These are phyloP conservation scores for Australoheros scitulus DNA, from an alignment of 2,113 vertebrate species.

Conservation along the genomic window DNA sequence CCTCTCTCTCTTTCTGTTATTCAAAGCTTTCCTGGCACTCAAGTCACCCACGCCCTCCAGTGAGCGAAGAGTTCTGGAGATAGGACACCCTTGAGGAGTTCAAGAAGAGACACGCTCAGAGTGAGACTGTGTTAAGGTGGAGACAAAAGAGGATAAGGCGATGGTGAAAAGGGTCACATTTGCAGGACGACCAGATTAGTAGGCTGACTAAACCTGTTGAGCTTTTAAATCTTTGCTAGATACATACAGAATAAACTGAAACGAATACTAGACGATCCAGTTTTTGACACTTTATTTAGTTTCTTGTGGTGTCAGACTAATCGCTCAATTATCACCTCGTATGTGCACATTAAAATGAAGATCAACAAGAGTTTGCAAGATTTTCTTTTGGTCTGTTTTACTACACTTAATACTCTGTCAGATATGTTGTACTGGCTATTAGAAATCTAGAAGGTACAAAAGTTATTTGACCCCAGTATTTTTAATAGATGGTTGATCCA, in stretches of 20 bases:
- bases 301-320: neutral
- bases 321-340: slow-evolving; percentile 23
- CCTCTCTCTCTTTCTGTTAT: slow-evolving; percentile 65
- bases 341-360: slow-evolving; percentile 6
- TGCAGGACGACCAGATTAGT: slow-evolving; percentile 33
- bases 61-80: slow-evolving; percentile 45
- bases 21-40: slow-evolving; percentile 75
- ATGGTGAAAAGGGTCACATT: slow-evolving; percentile 37
- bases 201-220: slow-evolving; percentile 37
- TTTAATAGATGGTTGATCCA: neutral
- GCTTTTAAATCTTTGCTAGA: neutral
- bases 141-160: slow-evolving; percentile 25
- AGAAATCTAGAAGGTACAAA: neutral
- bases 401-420: slow-evolving; percentile 4
- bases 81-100: slow-evolving; percentile 63
- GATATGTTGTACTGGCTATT: neutral
- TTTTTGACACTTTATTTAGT: slow-evolving; percentile 42
- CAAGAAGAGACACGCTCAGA: slow-evolving; percentile 41
- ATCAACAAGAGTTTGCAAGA: slow-evolving; percentile 34
- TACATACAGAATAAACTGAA: slow-evolving; percentile 12
- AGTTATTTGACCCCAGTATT: neutral
- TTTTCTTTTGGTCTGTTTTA: neutral
- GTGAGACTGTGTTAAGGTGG: slow-evolving; percentile 25
- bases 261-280: slow-evolving; percentile 9
- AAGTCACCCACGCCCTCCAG: slow-evolving; percentile 67